Base-by-base conservation (phyloP, 2,113 vertebrate species). In the Zosterops borbonicus region DNA sequence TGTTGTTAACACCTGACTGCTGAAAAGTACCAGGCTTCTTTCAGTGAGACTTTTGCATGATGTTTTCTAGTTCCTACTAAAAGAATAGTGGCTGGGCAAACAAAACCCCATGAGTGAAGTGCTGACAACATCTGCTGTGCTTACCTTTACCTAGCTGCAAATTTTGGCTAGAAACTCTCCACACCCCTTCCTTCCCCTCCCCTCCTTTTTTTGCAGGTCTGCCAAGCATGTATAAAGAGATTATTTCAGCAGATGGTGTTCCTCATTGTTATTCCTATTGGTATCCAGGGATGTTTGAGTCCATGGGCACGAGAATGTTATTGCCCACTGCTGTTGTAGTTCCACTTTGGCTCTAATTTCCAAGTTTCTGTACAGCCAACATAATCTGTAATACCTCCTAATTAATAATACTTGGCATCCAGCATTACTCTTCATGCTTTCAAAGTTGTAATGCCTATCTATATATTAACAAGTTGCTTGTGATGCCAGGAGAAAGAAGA, bases 311-410 rank as follows among this genome's bases (percentile, higher is more conserved):
- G 0, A 81, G 83, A 89, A 71, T 28, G 16, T 68, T 92, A 78
- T 60, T 83, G 60, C 56, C 73, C 60, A 64, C 56, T 93, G 60
- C 23, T 68, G 50, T 49, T 88, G 65, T 68, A 64, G 41, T 93
- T 96, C 64, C 52, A 42, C 79, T 93, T 93, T 50, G 24, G 69
- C 81, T 86, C 94, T 79, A 81, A 90, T 93, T 94, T 96, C 79
- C 80, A 50, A 74, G 44, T 87, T 53, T 31, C 39, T 0, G 0
- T 68, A 58, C 21, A 14, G 62, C 83, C 60, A 88, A 42, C 28
- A 22, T 62, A 78, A 68, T 24, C 31, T 78, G 10, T 58, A 41
- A 56, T 89, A 60, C 41, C 29, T 81, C 71, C 84, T 63, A 78
- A 80, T 93, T 88, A 86, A 92, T 84, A 90, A 64, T 18, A 50